Evolutionary conservation across 2,113 vertebrate genomes (phyloP).

Genomic region (Misgurnus anguillicaudatus): DNA sequence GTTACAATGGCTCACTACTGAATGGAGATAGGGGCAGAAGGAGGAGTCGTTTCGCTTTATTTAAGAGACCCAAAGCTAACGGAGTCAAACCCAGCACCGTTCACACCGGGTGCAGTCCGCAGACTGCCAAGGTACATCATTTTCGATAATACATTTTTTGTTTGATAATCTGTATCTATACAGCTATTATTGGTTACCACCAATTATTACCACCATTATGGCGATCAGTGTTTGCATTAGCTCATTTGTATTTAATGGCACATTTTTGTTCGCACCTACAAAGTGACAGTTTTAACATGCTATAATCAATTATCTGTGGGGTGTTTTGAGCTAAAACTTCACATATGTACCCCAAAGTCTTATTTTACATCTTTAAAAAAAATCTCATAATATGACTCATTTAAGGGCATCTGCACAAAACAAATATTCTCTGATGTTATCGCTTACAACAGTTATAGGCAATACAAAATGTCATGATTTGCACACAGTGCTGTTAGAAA

Average conservation of each 20-base stretch:
- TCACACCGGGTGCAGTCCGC: constrained; percentile 87
- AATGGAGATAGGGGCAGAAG: constrained; percentile 87
- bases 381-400: not conserved
- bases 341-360: no score
- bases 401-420: not conserved
- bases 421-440: not conserved
- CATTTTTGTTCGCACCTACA: no score
- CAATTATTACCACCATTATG: no score
- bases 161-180: not conserved
- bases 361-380: no score
- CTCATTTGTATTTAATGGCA: no score
- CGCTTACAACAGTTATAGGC: no score
- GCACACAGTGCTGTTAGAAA: no score
- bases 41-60: constrained; percentile 90
- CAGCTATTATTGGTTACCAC: not conserved
- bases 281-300: not conserved
- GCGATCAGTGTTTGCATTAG: no score
- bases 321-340: no score
- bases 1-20: constrained; percentile 93
- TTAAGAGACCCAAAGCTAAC: constrained; percentile 89
- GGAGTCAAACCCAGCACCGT: constrained; percentile 93
- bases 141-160: not conserved
- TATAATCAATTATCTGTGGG: no score
- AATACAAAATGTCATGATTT: no score
- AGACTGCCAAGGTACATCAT: constrained; percentile 85